These are phyloP conservation scores for Eulithis testata DNA, from an alignment of 2,888 invertebrate genomes.

Conservation along the genomic window DNA sequence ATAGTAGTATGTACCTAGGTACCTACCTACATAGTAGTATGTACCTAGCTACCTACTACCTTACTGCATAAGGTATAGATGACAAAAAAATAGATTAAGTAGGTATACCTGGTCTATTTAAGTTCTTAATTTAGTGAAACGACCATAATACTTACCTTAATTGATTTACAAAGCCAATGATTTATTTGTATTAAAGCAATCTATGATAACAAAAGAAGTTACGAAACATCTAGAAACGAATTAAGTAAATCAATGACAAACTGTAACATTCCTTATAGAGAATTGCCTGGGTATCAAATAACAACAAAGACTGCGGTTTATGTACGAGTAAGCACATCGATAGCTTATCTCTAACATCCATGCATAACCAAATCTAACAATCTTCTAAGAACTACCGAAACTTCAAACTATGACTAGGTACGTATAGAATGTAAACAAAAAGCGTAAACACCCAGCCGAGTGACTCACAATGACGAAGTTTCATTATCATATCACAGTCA, in stretches of 20 bases:
- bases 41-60: too few relatives aligned
- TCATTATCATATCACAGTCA: slow-evolving; percentile 81
- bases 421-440: slow-evolving; percentile 74
- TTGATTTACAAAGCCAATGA: background rate
- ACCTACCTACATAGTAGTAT: too few relatives aligned
- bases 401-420: slow-evolving; percentile 47
- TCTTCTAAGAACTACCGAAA: slow-evolving; percentile 61
- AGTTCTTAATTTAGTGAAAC: too few relatives aligned
- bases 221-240: slow-evolving; percentile 41
- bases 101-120: too few relatives aligned
- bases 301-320: slow-evolving; percentile 44
- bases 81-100: too few relatives aligned
- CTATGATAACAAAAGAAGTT: slow-evolving; percentile 22
- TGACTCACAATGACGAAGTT: slow-evolving; percentile 82
- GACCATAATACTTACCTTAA: background rate
- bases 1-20: too few relatives aligned
- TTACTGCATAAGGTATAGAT: too few relatives aligned
- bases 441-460: slow-evolving; percentile 76
- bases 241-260: slow-evolving; percentile 44
- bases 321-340: slow-evolving; percentile 45
- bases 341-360: slow-evolving; percentile 64
- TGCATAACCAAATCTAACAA: slow-evolving; percentile 56
- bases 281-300: slow-evolving; percentile 38
- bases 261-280: slow-evolving; percentile 38
- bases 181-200: slow-evolving; percentile 1